Conservation (phyloP, 2,113 vertebrate genomes). For the Caranx melampygus region DNA sequence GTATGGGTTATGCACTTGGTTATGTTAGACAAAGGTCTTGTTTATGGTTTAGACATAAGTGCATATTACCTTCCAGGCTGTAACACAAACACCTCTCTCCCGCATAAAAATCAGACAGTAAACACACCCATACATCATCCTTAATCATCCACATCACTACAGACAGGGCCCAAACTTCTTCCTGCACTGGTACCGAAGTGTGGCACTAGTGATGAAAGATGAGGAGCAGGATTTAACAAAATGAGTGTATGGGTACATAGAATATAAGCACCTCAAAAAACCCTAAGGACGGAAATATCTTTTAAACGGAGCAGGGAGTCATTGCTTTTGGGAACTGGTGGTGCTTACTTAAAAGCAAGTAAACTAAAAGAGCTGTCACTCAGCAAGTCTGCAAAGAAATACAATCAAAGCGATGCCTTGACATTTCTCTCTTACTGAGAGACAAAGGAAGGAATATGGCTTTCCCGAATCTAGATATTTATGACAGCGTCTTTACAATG, state of each 20-base stretch:
- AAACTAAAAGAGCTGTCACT: conserved; percentile 60
- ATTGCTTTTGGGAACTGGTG: conserved; percentile 12
- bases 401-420: conserved; percentile 41
- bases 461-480: conserved; percentile 34
- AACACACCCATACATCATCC: neutral
- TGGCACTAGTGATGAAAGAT: neutral
- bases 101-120: neutral
- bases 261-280: conserved; percentile 10
- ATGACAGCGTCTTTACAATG: conserved; percentile 17
- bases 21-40: neutral
- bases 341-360: conserved; percentile 40
- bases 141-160: neutral
- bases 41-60: neutral
- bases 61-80: neutral
- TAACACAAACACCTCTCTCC: too few relatives aligned
- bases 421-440: conserved; percentile 49
- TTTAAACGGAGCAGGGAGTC: conserved; percentile 9
- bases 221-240: neutral
- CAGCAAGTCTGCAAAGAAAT: conserved; percentile 12
- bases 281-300: conserved; percentile 15
- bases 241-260: neutral
- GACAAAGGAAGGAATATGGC: conserved; percentile 13
- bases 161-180: conserved; percentile 7
- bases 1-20: neutral
- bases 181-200: neutral